Evolutionary conservation across 2,888 invertebrate genomes (phyloP), one percentile per base, ranked within the genome.

Genomic region (Drosophila colorata): DNA sequence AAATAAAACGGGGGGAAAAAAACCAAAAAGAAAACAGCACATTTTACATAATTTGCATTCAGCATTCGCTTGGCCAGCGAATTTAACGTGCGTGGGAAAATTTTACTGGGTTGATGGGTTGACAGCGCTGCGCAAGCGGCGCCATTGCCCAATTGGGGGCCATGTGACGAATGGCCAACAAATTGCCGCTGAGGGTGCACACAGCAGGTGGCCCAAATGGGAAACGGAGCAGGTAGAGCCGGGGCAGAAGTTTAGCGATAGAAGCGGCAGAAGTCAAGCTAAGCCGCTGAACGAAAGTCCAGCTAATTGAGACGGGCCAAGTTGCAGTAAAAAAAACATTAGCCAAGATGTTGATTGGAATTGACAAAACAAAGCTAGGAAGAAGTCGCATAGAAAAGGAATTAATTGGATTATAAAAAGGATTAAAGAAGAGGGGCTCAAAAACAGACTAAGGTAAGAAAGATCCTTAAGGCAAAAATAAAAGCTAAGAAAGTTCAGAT

Each of bases 41-140:
- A 88, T 74, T 83, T 83, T 88, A 88, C 87, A 83, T 86, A 88
- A 88, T 83, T 88, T 57, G 69, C 72, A 63, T 25, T 67, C 31
- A 70, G 48, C 61, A 69, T 61, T 75, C 43, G 73, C 74, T 67
- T 44, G 20, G 48, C 18, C 44, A 77, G 81, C 85, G 44, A 44
- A 56, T 74, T 84, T 44, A 67, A 65, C 52, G 69, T 83, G 83
- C 83, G 83, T 83, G 83, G 83, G 83, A 83, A 83, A 74, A 61
- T 55, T 88, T 88, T 74, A 53, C 68, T 66, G 67, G 60, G 66
- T 49, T 70, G 67, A 57, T 60, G 68, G 78, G 74, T 55, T 70
- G 63, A 20, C 64, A 67, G 70, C 72, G 77, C 69, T 80, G 69
- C 44, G 28, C 35, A 48, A 58, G 51, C 68, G 79, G 69, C 69